Evolutionary conservation across 1,140 invertebrate genomes (phyloP).

Genomic region (Amyelois transitella): DNA sequence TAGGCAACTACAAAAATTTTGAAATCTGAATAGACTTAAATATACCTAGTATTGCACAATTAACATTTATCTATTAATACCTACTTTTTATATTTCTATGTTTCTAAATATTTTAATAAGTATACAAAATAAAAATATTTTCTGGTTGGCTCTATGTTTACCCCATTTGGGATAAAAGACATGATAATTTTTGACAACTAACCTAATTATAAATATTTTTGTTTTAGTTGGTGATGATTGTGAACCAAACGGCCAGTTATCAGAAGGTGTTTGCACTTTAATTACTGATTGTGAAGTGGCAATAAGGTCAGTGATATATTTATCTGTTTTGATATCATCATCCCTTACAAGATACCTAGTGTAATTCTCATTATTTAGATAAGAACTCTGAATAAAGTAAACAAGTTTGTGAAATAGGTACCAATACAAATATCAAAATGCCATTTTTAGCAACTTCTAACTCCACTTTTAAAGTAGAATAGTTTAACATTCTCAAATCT

Average conservation of each 20-base stretch:
- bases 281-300: conserved; percentile 33
- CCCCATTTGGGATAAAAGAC: too few species aligned
- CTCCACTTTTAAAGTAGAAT: too few species aligned
- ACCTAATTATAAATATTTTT: conserved; percentile 2
- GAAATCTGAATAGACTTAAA: too few species aligned
- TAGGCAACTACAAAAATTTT: too few species aligned
- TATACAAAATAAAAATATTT: too few species aligned
- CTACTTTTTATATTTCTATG: background rate
- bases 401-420: background rate
- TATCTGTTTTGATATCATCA: conserved; percentile 9
- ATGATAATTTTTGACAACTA: too few species aligned
- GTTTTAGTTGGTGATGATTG: conserved; percentile 43
- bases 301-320: conserved; percentile 30
- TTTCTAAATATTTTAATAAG: background rate
- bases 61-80: too few species aligned
- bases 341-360: background rate
- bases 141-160: too few species aligned
- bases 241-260: conserved; percentile 16
- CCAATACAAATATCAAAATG: too few species aligned
- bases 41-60: too few species aligned
- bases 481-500: too few species aligned
- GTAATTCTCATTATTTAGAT: background rate
- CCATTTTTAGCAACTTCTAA: too few species aligned
- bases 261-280: conserved; percentile 27
- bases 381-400: background rate